A percentile compares a stretch with the other conserved stretches of the same genome.
These are phyloP conservation scores for Chelon labrosus DNA, from an alignment of 2,797 vertebrate genomes.

Conservation along the genomic window DNA sequence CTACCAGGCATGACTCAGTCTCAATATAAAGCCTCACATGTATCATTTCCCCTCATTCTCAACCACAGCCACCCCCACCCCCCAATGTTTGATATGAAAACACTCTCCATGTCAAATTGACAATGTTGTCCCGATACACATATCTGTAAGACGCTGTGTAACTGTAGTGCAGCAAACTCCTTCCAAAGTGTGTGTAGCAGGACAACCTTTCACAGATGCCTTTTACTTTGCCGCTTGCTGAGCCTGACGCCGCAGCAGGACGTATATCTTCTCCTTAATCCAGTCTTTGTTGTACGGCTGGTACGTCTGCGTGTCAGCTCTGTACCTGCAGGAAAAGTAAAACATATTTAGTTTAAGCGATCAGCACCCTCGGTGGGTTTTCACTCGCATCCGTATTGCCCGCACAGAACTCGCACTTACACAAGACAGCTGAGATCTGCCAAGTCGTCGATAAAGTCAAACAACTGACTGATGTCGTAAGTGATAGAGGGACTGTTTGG, in stretches of 20 bases:
- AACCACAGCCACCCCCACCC: constrained; percentile 15
- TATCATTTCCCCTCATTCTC: constrained; percentile 15
- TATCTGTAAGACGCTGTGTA: constrained; percentile 29
- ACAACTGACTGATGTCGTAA: constrained; percentile 98
- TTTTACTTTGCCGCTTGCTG: constrained; percentile 95
- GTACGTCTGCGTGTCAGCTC: constrained; percentile 98
- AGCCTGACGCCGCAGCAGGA: constrained; percentile 95
- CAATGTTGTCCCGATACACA: constrained; percentile 49
- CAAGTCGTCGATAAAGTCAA: constrained; percentile 98
- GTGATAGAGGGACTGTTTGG: constrained; percentile 99
- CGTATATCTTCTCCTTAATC: constrained; percentile 99
- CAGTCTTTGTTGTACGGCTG: constrained; percentile 99
- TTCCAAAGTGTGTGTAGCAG: constrained; percentile 39
- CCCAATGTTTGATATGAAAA: constrained; percentile 38
- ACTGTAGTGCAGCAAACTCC: constrained; percentile 40
- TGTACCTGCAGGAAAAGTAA: constrained; percentile 86
- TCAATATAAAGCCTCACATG: constrained; percentile 33
- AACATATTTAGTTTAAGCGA: constrained; percentile 3
- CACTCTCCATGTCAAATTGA: constrained; percentile 30
- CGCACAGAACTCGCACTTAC: constrained; percentile 86
- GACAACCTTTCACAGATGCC: constrained; percentile 30
- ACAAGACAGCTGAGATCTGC: constrained; percentile 99
- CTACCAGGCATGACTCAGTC: constrained; percentile 11
- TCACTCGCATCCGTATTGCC: not conserved
- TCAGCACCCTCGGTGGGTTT: not conserved